Base-by-base conservation (phyloP, 2,113 vertebrate genomes). In the Spermophilus dauricus region DNA sequence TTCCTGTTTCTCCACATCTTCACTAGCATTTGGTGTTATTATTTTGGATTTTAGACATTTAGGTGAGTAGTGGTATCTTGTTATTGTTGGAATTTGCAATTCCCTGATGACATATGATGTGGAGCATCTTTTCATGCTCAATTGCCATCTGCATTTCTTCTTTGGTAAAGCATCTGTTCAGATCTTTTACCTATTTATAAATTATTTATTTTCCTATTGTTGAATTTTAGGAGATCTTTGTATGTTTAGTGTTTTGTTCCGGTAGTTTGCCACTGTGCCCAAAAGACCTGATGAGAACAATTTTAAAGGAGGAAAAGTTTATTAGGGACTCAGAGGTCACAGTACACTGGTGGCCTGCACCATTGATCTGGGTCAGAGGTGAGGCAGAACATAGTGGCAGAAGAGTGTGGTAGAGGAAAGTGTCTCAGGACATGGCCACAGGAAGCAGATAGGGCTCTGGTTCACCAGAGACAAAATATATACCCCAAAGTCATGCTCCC, bases 201-300 rank as follows among this genome's bases (percentile, higher is more conserved):
- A 63, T 42, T 80, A 61, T 13, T 76, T 75, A 26, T 53, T 95
- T 95, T 73, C 89, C 86, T 72, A 51, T 72, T 90, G 51, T 72
- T 70, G 58, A 93, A 13, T 93, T 76, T 77, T 10, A 82, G 61
- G 81, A 51, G 32, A 65, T 84, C 20, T 84, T 86, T 89, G 24
- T 39, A 20, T 72, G 8, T 77, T 77, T 87, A 72, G 37, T 10
- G 61, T 63, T 63, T 63, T 28, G 26, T 8, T 63, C 22, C 10
- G 24, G 24, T 63, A 28, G 22, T 63, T 63, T 63, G 61, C 61
- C 26, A 28, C 61, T 63, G 24, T 28, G 61, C 26, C 61, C 24
- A 26, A 61, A 63, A 63, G 24, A 63, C 61, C 61, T 26, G 61
- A 63, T 63, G 22, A 63, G 61, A 63, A 63, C 61, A 63, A 63